A percentile compares a stretch with the other conserved stretches of the same genome.
phyloP scores from a whole-genome alignment of 2,113 vertebrate species.

The Aleadryas rufinucha region DNA sequence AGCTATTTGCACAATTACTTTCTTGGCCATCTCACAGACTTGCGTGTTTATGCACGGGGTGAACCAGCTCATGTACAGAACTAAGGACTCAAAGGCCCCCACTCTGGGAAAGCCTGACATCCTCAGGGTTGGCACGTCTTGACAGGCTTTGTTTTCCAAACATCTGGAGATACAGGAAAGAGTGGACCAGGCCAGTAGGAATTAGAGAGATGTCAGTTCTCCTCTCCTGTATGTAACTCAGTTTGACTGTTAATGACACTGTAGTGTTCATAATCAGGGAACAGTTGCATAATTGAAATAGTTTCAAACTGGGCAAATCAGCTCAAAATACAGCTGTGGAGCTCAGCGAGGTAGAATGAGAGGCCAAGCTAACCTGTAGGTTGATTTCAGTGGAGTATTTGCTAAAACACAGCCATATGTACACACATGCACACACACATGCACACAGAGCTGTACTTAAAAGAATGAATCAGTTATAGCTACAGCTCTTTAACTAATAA shows the following conservation, averaged over 20 bases:
- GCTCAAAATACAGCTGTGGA: background rate
- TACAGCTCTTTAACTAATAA: background rate
- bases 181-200: background rate
- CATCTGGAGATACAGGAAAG: background rate
- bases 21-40: background rate
- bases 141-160: background rate
- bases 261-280: background rate
- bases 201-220: background rate
- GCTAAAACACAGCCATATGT: background rate
- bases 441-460: background rate
- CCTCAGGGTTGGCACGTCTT: background rate
- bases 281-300: background rate
- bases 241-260: background rate
- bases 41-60: accelerated
- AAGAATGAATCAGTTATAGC: background rate
- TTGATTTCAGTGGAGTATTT: background rate
- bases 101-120: background rate
- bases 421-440: accelerated
- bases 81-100: background rate
- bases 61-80: background rate
- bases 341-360: background rate
- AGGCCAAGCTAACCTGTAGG: background rate
- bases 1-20: background rate
- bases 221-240: background rate
- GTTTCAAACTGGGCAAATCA: background rate